Evolutionary conservation across 2,888 invertebrate genomes (phyloP).

Genomic region (Drymonia ruficornis): DNA sequence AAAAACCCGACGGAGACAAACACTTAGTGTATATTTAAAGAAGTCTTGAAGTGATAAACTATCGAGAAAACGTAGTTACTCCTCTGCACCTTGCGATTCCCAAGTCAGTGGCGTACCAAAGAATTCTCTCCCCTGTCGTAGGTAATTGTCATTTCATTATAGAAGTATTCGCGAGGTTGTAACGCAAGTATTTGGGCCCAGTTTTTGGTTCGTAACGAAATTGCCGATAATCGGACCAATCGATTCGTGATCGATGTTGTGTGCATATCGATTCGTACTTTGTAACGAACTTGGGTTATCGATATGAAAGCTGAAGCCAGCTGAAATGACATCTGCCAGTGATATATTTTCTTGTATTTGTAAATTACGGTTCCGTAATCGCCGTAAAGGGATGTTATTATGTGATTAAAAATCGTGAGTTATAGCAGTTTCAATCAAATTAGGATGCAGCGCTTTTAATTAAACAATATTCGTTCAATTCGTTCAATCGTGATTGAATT

Average conservation of each 20-base stretch:
- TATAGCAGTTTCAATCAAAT: too few species aligned
- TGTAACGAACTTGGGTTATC: constrained; percentile 17
- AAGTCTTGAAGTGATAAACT: constrained; percentile 10
- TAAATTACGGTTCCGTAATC: too few species aligned
- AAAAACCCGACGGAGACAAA: too few species aligned
- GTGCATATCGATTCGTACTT: constrained; percentile 41
- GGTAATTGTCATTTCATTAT: constrained; percentile 83
- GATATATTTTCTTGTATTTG: not conserved
- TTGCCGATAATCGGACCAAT: constrained; percentile 76
- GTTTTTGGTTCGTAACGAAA: constrained; percentile 70
- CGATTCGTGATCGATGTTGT: constrained; percentile 67
- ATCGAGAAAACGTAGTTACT: constrained; percentile 48
- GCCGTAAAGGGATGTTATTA: too few species aligned
- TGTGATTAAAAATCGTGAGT: too few species aligned
- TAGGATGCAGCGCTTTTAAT: too few species aligned
- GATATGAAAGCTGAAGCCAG: constrained; percentile 2
- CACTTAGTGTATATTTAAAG: not conserved
- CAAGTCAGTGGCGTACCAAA: constrained; percentile 51
- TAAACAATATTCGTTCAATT: too few species aligned
- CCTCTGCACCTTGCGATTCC: constrained; percentile 47
- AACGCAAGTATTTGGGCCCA: constrained; percentile 57
- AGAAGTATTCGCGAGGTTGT: constrained; percentile 70
- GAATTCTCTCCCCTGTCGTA: constrained; percentile 61
- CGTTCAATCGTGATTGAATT: too few species aligned
- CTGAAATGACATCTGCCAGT: not conserved